Base-by-base conservation (phyloP, 2,797 vertebrate species). In the Nannoperca australis region DNA sequence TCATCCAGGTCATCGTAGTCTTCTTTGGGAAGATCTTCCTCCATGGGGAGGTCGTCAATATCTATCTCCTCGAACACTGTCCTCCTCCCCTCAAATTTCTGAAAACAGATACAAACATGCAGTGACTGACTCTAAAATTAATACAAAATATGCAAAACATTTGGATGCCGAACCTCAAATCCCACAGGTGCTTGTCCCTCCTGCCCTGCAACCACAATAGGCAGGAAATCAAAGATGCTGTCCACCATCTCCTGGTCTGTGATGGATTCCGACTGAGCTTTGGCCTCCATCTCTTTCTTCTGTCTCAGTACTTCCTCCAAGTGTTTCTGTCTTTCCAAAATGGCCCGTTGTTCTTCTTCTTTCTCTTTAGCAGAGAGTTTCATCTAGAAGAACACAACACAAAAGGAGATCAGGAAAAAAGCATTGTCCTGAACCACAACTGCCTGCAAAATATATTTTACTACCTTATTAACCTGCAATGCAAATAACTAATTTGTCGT, bases 171-270 rank as follows among this genome's bases (percentile, higher is more conserved):
- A 85, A 98, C 98, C 97, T 98, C 95, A 18, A 95, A 96, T 73
- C 92, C 94, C 0, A 77, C 76, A 10, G 97, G 95, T 20, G 96
- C 95, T 47, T 95, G 93, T 14, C 96, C 96, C 76, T 98, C 96
- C 81, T 95, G 96, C 4, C 95, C 96, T 54, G 94, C 96, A 0
- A 96, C 94, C 76, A 95, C 63, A 11, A 56, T 67, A 24, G 97
- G 98, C 76, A 99, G 94, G 90, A 99, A 99, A 14, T 95, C 96
- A 67, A 99, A 99, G 82, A 99, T 95, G 86, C 87, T 92, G 85
- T 99, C 98, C 86, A 99, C 96, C 96, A 99, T 96, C 88, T 97
- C 95, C 24, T 97, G 95, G 63, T 97, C 97, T 0, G 92, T 96
- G 84, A 96, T 82, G 56, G 91, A 58, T 22, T 97, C 94, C 0